Evolutionary conservation across 2,113 vertebrate species (phyloP).

Genomic region (Sander vitreus): DNA sequence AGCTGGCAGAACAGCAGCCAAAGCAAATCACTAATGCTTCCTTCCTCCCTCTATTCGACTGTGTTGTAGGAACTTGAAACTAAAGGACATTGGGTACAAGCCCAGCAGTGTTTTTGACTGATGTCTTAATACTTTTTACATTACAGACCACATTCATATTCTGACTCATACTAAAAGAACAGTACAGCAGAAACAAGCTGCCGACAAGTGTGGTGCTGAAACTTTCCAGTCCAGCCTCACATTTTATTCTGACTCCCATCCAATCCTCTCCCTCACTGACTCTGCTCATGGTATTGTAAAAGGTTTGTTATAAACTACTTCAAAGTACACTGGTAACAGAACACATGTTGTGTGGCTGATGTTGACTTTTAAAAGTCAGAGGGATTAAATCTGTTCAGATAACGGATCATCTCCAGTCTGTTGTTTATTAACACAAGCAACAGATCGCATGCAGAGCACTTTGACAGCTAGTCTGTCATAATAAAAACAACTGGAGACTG

Average conservation of each 20-base stretch:
- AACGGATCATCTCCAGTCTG: too few relatives aligned
- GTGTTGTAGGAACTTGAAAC: constrained; percentile 28
- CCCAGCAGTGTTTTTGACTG: constrained; percentile 34
- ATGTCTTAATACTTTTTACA: constrained; percentile 24
- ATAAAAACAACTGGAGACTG: too few relatives aligned
- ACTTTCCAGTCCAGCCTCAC: constrained; percentile 7
- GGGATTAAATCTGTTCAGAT: too few relatives aligned
- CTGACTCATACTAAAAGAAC: constrained; percentile 29
- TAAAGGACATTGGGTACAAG: constrained; percentile 21
- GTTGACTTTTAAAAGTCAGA: too few relatives aligned
- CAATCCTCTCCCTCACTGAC: not conserved
- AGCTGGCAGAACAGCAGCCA: constrained; percentile 59
- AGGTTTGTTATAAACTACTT: not conserved
- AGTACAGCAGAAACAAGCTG: not conserved
- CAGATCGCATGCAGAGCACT: too few relatives aligned
- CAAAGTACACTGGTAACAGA: constrained; percentile 8
- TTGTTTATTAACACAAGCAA: too few relatives aligned
- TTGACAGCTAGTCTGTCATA: too few relatives aligned
- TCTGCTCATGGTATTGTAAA: not conserved
- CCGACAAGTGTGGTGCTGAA: constrained; percentile 3
- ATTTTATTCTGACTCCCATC: constrained; percentile 3
- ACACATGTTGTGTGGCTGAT: too few relatives aligned
- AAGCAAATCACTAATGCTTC: constrained; percentile 63
- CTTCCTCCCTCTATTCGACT: constrained; percentile 16
- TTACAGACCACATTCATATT: constrained; percentile 37